Percentiles rank a stretch among this genome's conserved stretches.
These are phyloP conservation scores for Hyperoplus lanceolatus DNA, from an alignment of 2,797 vertebrate species.

Conservation along the genomic window DNA sequence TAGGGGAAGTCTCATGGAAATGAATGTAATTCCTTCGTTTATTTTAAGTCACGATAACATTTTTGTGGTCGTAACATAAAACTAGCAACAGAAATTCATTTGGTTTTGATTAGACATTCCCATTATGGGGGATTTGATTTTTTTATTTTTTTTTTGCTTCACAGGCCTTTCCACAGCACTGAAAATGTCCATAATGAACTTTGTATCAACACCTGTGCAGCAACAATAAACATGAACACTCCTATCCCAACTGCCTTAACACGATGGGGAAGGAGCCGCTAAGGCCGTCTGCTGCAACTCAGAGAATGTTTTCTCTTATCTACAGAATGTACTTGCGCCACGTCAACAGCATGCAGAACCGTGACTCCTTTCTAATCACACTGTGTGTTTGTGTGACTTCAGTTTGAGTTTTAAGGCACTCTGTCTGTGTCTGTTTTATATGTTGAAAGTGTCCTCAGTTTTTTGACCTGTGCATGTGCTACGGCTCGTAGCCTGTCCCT, in stretches of 20 bases:
- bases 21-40: conserved; percentile 34
- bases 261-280: conserved; percentile 17
- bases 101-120: not conserved
- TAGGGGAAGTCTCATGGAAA: conserved; percentile 1
- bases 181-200: conserved; percentile 11
- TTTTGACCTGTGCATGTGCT: conserved; percentile 63
- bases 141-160: not conserved
- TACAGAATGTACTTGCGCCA: conserved; percentile 17
- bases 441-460: conserved; percentile 44
- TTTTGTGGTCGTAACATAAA: not conserved
- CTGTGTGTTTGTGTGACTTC: conserved; percentile 33
- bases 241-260: conserved; percentile 64
- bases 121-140: not conserved
- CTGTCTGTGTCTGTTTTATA: conserved; percentile 8
- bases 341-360: conserved; percentile 56
- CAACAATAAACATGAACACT: conserved; percentile 19
- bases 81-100: not conserved
- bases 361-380: conserved; percentile 10
- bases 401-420: conserved; percentile 11
- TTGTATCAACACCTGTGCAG: conserved; percentile 2
- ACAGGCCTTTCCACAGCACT: not conserved
- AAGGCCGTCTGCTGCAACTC: conserved; percentile 33
- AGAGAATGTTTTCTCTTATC: conserved; percentile 39
- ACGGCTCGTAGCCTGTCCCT: conserved; percentile 23
- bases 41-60: not conserved